These are phyloP conservation scores for Drosophila nikananu DNA, from an alignment of 1,140 invertebrate species.

Conservation along the genomic window DNA sequence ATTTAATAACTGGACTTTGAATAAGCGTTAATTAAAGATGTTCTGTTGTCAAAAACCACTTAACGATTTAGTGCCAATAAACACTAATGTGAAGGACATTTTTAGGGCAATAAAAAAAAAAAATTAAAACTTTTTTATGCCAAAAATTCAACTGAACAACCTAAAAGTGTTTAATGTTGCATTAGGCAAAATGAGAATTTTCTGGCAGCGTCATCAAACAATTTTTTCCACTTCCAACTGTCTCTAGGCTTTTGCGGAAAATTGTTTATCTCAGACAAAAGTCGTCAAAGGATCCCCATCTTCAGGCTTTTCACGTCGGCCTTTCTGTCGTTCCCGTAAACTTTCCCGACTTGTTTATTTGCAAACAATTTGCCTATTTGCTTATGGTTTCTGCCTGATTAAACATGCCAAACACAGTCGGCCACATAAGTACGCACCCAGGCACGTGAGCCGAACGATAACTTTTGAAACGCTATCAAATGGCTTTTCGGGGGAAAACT, in stretches of 20 bases:
- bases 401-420: slow-evolving; percentile 64
- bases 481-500: slow-evolving; percentile 39
- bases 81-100: background rate
- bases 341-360: slow-evolving; percentile 48
- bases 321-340: slow-evolving; percentile 34
- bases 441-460: slow-evolving; percentile 27
- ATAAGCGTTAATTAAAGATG: background rate
- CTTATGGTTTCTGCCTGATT: slow-evolving; percentile 64
- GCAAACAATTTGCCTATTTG: slow-evolving; percentile 65
- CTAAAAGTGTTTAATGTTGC: background rate
- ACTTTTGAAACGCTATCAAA: slow-evolving; percentile 62
- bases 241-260: background rate
- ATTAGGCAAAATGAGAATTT: slow-evolving; percentile 5
- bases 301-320: slow-evolving; percentile 6
- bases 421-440: slow-evolving; percentile 16
- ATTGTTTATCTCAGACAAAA: slow-evolving; percentile 30
- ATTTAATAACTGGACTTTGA: background rate
- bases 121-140: background rate
- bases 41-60: background rate
- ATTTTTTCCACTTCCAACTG: background rate
- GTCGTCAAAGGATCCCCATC: slow-evolving; percentile 25
- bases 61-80: background rate
- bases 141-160: background rate
- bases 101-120: background rate
- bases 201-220: slow-evolving; percentile 14